Evolutionary conservation across 2,888 invertebrate species (phyloP), one percentile per base, ranked within the genome.

Genomic region (Limenitis arthemis): DNA sequence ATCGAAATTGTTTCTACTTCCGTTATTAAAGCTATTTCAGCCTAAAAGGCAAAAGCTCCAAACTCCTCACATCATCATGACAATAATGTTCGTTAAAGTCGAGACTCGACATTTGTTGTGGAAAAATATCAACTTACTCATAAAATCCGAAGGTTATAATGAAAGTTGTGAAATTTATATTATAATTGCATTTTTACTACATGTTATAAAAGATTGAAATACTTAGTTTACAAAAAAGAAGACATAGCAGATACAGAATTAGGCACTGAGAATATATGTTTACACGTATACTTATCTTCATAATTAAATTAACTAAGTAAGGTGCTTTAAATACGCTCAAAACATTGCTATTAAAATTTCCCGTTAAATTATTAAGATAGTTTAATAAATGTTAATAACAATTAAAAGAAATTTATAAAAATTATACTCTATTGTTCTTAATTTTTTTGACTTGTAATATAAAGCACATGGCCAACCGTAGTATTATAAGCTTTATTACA

Each of bases 61-160:
- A 9, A 41, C 1, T n/a, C n/a, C 47, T 51, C 50, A 34, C 49
- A 51, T 57, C 44, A 49, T 41, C 46, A 46, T 49, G 51, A 51
- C 47, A 54, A 50, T 54, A 47, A 48, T 42, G 49, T 44, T 40
- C 51, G 52, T 54, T 55, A 57, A 59, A 55, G 51, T 49, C 42
- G 43, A 31, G 39, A 20, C 40, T 41, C 48, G 44, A 42, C 53
- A 47, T 58, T 56, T 49, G 48, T 56, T 51, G 47, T 47, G 58
- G 51, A 56, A 52, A 53, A 59, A 56, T 56, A 47, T 55, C 44
- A 46, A 52, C 37, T 54, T 51, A 47, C 31, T 54, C 54, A 56
- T 55, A 54, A 56, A 58, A 57, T 43, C 43, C 44, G 44, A 56
- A 60, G 56, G 56, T 52, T 55, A 51, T 41, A 51, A 53, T 50